These are phyloP conservation scores for Cremastinae sp. DNA, from an alignment of 2,888 invertebrate genomes.

Conservation along the genomic window DNA sequence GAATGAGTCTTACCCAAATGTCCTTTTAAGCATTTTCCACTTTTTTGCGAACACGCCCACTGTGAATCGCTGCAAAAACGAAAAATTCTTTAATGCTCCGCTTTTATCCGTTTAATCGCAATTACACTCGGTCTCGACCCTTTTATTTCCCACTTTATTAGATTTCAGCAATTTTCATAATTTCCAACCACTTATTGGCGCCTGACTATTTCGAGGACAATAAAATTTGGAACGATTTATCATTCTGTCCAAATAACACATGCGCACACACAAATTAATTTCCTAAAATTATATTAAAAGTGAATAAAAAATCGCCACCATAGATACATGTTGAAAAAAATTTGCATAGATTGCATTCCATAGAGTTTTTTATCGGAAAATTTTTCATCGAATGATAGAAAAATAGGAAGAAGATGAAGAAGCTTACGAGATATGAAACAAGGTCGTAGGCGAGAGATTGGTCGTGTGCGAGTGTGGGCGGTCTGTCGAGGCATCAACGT, in stretches of 20 bases:
- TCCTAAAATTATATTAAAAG: not conserved
- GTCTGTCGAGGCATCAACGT: constrained; percentile 28
- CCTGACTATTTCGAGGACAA: constrained; percentile 5
- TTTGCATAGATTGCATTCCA: no score
- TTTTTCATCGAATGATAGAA: no score
- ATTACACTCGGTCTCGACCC: constrained; percentile 34
- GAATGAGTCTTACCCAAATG: constrained; percentile 49
- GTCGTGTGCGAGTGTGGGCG: constrained; percentile 43
- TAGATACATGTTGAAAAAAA: no score
- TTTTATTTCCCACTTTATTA: constrained; percentile 55
- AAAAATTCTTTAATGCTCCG: constrained; percentile 26
- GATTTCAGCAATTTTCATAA: constrained; percentile 56
- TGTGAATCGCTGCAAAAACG: constrained; percentile 40
- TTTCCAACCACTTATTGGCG: constrained; percentile 41
- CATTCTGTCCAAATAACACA: constrained; percentile 28
- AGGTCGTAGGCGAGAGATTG: constrained; percentile 56
- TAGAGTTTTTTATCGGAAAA: no score
- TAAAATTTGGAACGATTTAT: constrained; percentile 29
- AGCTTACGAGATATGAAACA: constrained; percentile 51
- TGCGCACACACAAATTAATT: constrained; percentile 24
- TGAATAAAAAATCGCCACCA: no score
- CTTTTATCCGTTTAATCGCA: constrained; percentile 30
- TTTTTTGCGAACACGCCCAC: constrained; percentile 45
- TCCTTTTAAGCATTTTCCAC: constrained; percentile 60
- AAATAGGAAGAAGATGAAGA: constrained; percentile 18